These are phyloP conservation scores for Sitodiplosis mosellana DNA, from an alignment of 1,140 invertebrate species.

Conservation along the genomic window DNA sequence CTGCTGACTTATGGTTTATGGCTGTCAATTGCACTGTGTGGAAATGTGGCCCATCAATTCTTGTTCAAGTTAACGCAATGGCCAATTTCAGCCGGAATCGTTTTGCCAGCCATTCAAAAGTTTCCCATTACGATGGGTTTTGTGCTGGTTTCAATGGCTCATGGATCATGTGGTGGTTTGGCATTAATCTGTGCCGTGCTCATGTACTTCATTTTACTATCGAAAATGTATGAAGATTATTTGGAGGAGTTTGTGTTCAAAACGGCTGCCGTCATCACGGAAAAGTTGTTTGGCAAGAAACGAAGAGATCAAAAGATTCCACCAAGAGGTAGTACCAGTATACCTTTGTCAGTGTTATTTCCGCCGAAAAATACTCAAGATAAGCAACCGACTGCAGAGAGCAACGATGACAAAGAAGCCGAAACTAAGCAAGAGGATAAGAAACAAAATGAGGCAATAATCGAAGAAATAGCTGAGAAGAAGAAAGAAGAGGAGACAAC, in stretches of 20 bases:
- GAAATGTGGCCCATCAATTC: conserved; percentile 2
- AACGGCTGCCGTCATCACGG: conserved; percentile 28
- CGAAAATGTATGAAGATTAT: conserved; percentile 54
- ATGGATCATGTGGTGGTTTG: conserved; percentile 24
- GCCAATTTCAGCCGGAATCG: background rate
- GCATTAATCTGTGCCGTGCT: conserved; percentile 28
- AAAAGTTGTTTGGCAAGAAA: conserved; percentile 16
- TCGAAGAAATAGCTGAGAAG: too few species aligned
- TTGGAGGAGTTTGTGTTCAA: conserved; percentile 42
- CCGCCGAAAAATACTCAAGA: background rate
- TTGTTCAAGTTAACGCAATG: background rate
- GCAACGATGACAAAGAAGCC: background rate
- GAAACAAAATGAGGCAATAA: background rate
- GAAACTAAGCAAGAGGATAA: background rate
- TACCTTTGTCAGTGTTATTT: background rate
- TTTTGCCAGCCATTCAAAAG: conserved; percentile 4
- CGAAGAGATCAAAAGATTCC: too few species aligned
- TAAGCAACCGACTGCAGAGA: background rate
- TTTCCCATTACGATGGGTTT: conserved; percentile 21
- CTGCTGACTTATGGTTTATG: background rate
- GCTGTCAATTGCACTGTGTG: conserved; percentile 2
- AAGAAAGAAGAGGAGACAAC: too few species aligned
- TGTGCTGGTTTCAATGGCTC: conserved; percentile 16
- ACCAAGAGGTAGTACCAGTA: background rate
- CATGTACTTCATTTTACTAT: conserved; percentile 39